A percentile compares a stretch with the other conserved stretches of the same genome.
These are phyloP conservation scores for Eleginops maclovinus DNA, from an alignment of 2,113 vertebrate genomes.

Conservation along the genomic window DNA sequence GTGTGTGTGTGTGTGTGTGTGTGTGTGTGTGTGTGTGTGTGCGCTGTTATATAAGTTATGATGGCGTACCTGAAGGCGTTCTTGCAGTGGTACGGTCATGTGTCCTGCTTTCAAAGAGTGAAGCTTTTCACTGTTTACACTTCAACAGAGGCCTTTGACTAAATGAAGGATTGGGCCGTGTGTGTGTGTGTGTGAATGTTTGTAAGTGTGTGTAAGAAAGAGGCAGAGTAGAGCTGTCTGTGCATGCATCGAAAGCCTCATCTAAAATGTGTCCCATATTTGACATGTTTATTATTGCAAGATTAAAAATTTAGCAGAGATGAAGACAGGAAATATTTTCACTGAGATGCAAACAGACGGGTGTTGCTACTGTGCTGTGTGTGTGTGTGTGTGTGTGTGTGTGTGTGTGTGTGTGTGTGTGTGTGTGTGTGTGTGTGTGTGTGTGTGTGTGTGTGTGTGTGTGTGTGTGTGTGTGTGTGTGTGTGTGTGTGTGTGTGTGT, in stretches of 20 bases:
- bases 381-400: conserved; percentile 29
- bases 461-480: conserved; percentile 8
- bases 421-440: neutral
- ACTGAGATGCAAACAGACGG: conserved; percentile 17
- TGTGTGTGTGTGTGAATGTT: neutral
- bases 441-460: neutral
- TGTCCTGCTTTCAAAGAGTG: neutral
- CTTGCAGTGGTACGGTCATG: neutral
- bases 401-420: neutral
- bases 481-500: neutral
- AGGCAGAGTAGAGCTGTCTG: conserved; percentile 3
- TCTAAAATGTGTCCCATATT: neutral
- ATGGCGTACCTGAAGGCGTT: neutral
- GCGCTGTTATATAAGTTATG: conserved; percentile 20
- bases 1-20: neutral
- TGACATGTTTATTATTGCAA: neutral
- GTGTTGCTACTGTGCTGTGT: conserved; percentile 17
- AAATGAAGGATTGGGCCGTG: neutral
- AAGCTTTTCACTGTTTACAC: conserved; percentile 25
- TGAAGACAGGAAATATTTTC: conserved; percentile 9
- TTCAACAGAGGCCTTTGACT: conserved; percentile 22
- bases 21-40: conserved; percentile 3
- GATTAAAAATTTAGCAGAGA: conserved; percentile 2
- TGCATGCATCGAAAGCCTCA: neutral
- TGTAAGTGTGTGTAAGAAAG: neutral